Evolutionary conservation across 2,113 vertebrate species (phyloP).

Genomic region (Cyrtonyx montezumae): DNA sequence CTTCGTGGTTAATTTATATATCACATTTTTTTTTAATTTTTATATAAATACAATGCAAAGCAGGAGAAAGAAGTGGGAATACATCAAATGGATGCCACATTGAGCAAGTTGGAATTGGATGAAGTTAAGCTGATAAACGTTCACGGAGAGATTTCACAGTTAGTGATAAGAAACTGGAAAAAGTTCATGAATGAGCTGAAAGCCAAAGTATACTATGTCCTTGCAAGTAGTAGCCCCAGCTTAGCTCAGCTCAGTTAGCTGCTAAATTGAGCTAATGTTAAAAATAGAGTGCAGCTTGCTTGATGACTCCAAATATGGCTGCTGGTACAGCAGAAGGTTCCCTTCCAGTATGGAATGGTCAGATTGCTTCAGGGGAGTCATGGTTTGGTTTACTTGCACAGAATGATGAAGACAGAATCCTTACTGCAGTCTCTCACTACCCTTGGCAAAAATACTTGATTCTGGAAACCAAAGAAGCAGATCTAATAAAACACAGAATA

Average conservation of each 20-base stretch:
- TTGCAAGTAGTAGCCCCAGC: slow-evolving; percentile 74
- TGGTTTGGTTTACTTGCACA: neutral
- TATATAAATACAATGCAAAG: slow-evolving; percentile 49
- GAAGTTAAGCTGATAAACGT: slow-evolving; percentile 73
- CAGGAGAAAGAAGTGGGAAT: slow-evolving; percentile 76
- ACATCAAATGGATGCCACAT: slow-evolving; percentile 67
- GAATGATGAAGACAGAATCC: neutral
- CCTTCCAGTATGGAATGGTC: neutral
- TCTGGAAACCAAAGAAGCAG: neutral
- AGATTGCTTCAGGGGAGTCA: neutral
- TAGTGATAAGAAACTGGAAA: slow-evolving; percentile 76
- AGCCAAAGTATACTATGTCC: slow-evolving; percentile 60
- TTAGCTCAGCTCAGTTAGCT: neutral
- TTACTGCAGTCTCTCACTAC: neutral
- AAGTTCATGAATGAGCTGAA: slow-evolving; percentile 78
- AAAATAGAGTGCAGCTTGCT: slow-evolving; percentile 44
- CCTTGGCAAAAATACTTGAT: neutral
- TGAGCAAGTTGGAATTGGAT: slow-evolving; percentile 77
- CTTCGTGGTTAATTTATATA: neutral
- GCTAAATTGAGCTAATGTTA: slow-evolving; percentile 9
- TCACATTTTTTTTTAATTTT: neutral
- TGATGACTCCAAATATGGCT: neutral
- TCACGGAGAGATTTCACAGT: slow-evolving; percentile 71
- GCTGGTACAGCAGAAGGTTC: neutral
- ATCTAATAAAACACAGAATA: neutral